Base-by-base conservation (phyloP, 2,888 invertebrate genomes). In the Sisyra terminalis region DNA sequence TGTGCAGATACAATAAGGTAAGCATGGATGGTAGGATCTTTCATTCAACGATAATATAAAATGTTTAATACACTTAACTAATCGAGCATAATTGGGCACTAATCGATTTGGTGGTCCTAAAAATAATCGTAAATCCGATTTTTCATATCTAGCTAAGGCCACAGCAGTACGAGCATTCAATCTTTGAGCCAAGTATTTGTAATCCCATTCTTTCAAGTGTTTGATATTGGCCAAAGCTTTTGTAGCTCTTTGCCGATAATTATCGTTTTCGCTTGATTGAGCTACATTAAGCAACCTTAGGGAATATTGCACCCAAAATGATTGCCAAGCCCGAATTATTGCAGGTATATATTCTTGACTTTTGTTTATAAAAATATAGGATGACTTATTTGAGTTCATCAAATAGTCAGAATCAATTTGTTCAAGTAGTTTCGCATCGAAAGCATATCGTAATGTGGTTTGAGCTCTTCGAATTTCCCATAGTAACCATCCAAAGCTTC, bases 161-260 rank as follows among this genome's bases (percentile, higher is more conserved):
- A 87, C 74, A 2, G 85, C 80, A 1, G 86, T 86, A 49, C 72
- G 67, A 37, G 74, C 70, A 63, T 87, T 82, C 50, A 84, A 70
- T 48, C 81, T 78, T 61, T 87, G 85, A 4, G 89, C 84, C 46
- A 90, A 67, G 52, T 30, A 29, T 13, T 56, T 53, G 49, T 53
- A 61, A 48, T 64, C 61, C 59, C 61, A 62, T 43, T 55, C 49
- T 39, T 59, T 55, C 35, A 81, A 67, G 53, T 75, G 70, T 55
- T 74, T 76, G 48, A 82, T 70, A 29, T 69, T 66, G 2, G 77
- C 74, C 11, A 85, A 61, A 46, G 74, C 71, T 40, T 71, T 66
- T 0, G 83, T 60, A 1, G 84, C 82, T 52, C 73, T 70, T 39
- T 70, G 64, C 7, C 77, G 67, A 48, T 79, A 73, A 42, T 67